Evolutionary conservation across 2,797 vertebrate species (phyloP).

Genomic region (Protosalanx chinensis): DNA sequence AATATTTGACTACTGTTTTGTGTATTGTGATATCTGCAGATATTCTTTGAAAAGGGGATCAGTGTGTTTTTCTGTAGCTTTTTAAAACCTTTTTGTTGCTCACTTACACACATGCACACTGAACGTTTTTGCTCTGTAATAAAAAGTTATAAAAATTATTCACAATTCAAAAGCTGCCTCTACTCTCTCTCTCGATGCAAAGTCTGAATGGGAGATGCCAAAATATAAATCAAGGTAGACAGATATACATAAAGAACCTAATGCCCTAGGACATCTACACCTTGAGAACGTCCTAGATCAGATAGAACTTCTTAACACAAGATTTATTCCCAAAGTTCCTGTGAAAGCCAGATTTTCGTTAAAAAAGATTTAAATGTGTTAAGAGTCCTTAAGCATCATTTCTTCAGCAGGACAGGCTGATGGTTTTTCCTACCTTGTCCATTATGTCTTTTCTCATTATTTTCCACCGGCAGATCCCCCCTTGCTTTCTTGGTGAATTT

Average conservation of each 20-base stretch:
- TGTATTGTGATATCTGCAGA: too few relatives aligned
- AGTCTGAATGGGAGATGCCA: neutral
- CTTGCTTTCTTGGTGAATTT: constrained; percentile 62
- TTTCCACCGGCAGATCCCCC: constrained; percentile 62
- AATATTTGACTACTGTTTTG: too few relatives aligned
- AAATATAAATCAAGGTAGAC: constrained; percentile 20
- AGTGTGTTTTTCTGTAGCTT: too few relatives aligned
- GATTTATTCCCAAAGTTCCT: neutral
- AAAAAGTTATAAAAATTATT: too few relatives aligned
- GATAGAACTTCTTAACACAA: neutral
- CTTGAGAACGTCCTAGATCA: neutral
- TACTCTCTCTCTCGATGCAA: neutral
- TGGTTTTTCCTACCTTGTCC: constrained; percentile 75
- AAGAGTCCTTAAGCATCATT: too few relatives aligned
- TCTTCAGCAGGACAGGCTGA: neutral
- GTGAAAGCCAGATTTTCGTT: neutral
- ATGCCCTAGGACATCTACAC: constrained; percentile 13
- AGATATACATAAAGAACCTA: neutral
- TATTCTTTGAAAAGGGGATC: too few relatives aligned
- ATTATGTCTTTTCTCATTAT: constrained; percentile 67
- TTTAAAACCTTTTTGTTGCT: too few relatives aligned
- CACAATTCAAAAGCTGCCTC: too few relatives aligned
- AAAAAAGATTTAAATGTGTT: neutral
- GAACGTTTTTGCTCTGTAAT: too few relatives aligned
- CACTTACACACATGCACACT: too few relatives aligned